Base-by-base conservation (phyloP, 2,888 invertebrate species). In the Helleia helle region DNA sequence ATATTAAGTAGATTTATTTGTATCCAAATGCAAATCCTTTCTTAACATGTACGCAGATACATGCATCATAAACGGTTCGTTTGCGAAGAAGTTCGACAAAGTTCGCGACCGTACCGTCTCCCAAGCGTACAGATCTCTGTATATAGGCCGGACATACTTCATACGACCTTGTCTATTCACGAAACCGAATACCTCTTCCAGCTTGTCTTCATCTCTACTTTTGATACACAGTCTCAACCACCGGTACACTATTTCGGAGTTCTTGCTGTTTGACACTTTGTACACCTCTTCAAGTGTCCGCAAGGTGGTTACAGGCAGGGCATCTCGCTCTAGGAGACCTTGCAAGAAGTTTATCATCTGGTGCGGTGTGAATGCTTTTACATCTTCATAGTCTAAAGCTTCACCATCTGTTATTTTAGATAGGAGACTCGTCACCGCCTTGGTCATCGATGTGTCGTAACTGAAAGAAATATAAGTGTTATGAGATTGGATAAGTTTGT, bases 91-190 rank as follows among this genome's bases (percentile, higher is more conserved):
- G 57, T 91, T 93, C 17, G 90, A 86, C 34, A 95, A 86, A 0
- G 95, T 91, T 47, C 61, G 69, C 1, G 86, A 74, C 46, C 92
- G 87, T 0, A 90, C 88, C 13, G 87, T 88, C 46, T 92, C 90
- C 96, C 96, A 96, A 0, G 80, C 86, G 54, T 91, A 93, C 43
- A 96, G 80, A 62, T 94, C 95, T 46, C 93, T 89, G 73, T 95
- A 97, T 36, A 97, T 85, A 2, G 97, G 96, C 22, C 95, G 87
- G 1, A 94, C 91, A 74, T 90, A 97, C 71, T 97, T 97, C 93
- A 97, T 94, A 40, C 97, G 88, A 24, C 97, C 97, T 61, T 94
- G 91, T 11, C 88, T 87, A 51, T 93, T 94, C 5, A 95, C 89
- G 83, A 97, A 96, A 12, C 88, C 67, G 41, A 97, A 79, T 1